Percentiles rank a stretch among this genome's conserved stretches.
Conservation (phyloP, 2,113 vertebrate genomes). For the Lepisosteus oculatus region DNA sequence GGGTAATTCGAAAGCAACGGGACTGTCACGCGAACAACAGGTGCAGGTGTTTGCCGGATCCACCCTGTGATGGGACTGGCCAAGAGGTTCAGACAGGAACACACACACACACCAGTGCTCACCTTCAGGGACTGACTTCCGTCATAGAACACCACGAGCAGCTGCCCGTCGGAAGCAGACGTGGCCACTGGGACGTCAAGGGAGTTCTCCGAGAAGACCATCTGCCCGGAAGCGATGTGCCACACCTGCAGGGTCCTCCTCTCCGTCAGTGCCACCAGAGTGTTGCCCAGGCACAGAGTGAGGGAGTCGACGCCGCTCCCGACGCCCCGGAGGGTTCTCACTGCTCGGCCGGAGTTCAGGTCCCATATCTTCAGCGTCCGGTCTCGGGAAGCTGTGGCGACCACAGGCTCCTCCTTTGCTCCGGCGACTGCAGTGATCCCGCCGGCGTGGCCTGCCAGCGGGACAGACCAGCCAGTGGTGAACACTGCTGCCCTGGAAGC, state of each 20-base stretch:
- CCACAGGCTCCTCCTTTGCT: slow-evolving; percentile 30
- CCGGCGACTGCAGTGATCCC: slow-evolving; percentile 52
- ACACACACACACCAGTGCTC: not conserved
- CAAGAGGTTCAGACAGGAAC: too few species aligned
- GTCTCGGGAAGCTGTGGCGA: slow-evolving; percentile 50
- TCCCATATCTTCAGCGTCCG: slow-evolving; percentile 60
- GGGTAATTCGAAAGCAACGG: too few species aligned
- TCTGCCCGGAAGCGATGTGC: slow-evolving; percentile 48
- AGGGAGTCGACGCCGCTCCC: slow-evolving; percentile 43
- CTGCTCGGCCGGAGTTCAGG: slow-evolving; percentile 38
- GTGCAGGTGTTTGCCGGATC: too few species aligned
- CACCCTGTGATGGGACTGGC: too few species aligned
- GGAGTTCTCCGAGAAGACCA: slow-evolving; percentile 45
- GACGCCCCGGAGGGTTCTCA: slow-evolving; percentile 38
- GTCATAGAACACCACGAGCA: slow-evolving; percentile 52
- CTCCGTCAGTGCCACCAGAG: slow-evolving; percentile 50
- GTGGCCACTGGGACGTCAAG: slow-evolving; percentile 46
- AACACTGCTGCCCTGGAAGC: too few species aligned
- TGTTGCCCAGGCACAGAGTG: slow-evolving; percentile 50
- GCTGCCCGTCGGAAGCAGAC: slow-evolving; percentile 48
- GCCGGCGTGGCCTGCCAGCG: slow-evolving; percentile 51
- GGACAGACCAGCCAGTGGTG: too few species aligned
- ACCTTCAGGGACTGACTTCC: slow-evolving; percentile 48
- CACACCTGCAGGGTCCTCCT: slow-evolving; percentile 53
- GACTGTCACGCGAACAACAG: too few species aligned